Conservation (phyloP, 2,888 invertebrate species). For the Sesia apiformis region DNA sequence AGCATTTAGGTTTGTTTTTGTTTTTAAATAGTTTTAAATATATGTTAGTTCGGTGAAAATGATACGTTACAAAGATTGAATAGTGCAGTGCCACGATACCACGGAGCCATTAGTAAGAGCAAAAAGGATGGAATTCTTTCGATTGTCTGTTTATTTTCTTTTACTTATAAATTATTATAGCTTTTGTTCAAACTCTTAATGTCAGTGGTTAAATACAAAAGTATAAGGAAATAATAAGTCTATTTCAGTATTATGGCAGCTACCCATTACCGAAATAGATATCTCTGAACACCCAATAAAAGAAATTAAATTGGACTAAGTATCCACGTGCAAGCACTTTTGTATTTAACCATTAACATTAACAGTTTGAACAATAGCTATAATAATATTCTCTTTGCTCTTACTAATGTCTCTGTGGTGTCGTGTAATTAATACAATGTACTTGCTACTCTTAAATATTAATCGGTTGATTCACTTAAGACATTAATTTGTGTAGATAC, state of each 20-base stretch:
- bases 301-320: no score
- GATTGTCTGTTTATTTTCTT: slow-evolving; percentile 36
- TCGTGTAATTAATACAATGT: slow-evolving; percentile 32
- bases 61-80: slow-evolving; percentile 59
- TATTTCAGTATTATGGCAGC: no score
- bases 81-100: slow-evolving; percentile 55
- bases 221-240: neutral
- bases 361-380: neutral
- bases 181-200: neutral
- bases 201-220: neutral
- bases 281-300: no score
- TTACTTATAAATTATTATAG: slow-evolving; percentile 8
- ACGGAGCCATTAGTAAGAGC: slow-evolving; percentile 49
- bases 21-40: neutral
- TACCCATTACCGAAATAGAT: no score
- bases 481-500: no score
- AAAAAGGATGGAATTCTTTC: slow-evolving; percentile 52
- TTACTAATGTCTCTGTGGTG: slow-evolving; percentile 51
- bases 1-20: neutral
- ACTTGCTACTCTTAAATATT: no score
- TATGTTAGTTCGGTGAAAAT: slow-evolving; percentile 1
- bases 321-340: neutral
- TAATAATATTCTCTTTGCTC: slow-evolving; percentile 38
- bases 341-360: neutral
- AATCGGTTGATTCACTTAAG: no score